These are phyloP conservation scores for Cerastis rubricosa DNA, from an alignment of 2,888 invertebrate species.

Conservation along the genomic window DNA sequence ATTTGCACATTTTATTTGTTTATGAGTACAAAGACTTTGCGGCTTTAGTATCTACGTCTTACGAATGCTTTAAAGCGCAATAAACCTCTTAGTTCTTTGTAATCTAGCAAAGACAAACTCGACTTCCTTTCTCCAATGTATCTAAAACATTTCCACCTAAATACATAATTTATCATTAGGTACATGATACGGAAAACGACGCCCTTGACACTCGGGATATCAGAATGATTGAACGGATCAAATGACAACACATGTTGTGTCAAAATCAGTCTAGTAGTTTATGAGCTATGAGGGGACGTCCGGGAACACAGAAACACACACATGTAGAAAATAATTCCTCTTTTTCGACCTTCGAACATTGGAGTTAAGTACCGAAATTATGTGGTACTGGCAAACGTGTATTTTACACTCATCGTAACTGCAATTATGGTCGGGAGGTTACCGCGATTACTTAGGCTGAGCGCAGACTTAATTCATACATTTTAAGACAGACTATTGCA, in stretches of 20 bases:
- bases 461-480: no score
- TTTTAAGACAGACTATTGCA: no score
- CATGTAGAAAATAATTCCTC: slow-evolving; percentile 29
- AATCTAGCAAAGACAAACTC: background rate
- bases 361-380: slow-evolving; percentile 41
- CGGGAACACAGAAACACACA: slow-evolving; percentile 39
- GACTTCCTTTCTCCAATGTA: background rate
- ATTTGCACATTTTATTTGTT: slow-evolving; percentile 52
- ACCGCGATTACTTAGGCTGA: no score
- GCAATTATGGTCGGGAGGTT: slow-evolving; percentile 16
- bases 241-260: slow-evolving; percentile 42
- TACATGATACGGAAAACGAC: slow-evolving; percentile 6
- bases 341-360: slow-evolving; percentile 23
- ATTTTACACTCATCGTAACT: background rate
- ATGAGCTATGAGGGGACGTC: slow-evolving; percentile 51
- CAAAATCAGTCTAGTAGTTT: slow-evolving; percentile 52
- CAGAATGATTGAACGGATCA: slow-evolving; percentile 53
- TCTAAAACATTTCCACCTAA: background rate
- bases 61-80: background rate
- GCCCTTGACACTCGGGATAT: slow-evolving; percentile 40
- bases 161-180: background rate
- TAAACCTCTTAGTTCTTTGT: background rate
- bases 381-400: background rate
- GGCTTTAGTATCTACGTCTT: background rate
- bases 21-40: slow-evolving; percentile 17